Evolutionary conservation across 1,140 invertebrate genomes (phyloP), one percentile per base, ranked within the genome.

Genomic region (Lutraria rhynchaena): DNA sequence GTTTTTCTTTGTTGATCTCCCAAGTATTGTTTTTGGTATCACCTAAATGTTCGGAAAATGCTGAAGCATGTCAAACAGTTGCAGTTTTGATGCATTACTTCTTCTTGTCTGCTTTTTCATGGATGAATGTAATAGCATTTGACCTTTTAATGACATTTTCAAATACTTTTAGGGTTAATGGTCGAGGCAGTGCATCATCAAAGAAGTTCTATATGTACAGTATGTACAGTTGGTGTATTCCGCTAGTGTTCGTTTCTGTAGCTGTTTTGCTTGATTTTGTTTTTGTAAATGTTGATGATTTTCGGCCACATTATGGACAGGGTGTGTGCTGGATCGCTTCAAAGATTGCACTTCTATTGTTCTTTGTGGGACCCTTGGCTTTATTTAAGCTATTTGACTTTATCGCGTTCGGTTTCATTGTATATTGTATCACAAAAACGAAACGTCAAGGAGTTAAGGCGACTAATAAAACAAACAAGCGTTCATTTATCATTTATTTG

Each of bases 91-190:
- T 93, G n/a, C 93, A 93, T 81, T 94, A 94, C 88, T 87, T 89
- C 57, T 94, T 94, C 85, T 88, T 94, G 67, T 89, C 92, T 0
- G 90, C 94, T 0, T 94, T 94, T 86, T 92, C 92, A 55, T 94
- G 94, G 94, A 94, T 94, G 93, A 92, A 93, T 58, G 91, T 93
- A 0, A 92, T 95, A 83, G 92, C 94, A 0, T 93, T 93, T 86
- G 94, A 94, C 83, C 92, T 94, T 5, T 94, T 93, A 90, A 89
- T 92, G 31, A 98, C 97, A 3, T 93, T 93, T 88, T 81, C 86
- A 15, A 81, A 83, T 35, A 61, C 29, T 13, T 83, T 82, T 37
- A 49, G 82, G 29, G 58, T 70, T 37, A 78, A 58, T 13, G 88
- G 67, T 2, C 57, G 60, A 27, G 60, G 58, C 3, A 60, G 67